phyloP scores from a whole-genome alignment of 2,113 vertebrate genomes.

The Pluvianellus socialis region DNA sequence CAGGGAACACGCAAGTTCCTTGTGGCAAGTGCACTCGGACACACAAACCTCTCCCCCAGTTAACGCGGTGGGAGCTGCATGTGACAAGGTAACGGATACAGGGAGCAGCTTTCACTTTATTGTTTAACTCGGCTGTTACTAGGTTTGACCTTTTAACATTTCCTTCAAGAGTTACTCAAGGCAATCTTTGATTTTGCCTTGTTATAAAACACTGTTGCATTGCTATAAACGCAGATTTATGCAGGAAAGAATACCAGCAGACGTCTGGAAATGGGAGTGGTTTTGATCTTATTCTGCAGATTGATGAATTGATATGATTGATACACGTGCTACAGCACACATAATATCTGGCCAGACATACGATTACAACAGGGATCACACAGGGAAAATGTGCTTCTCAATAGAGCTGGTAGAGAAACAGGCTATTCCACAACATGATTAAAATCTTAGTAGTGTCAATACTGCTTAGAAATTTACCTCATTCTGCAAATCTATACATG shows the following conservation, averaged over 20 bases:
- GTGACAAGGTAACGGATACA: slow-evolving; percentile 2
- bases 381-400: not conserved
- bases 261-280: not conserved
- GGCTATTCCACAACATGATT: not conserved
- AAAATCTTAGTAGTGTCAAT: not conserved
- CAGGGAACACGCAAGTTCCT: not conserved
- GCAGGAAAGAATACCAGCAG: not conserved
- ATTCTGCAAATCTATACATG: not conserved
- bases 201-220: not conserved
- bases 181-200: slow-evolving; percentile 4
- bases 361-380: fast-evolving
- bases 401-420: not conserved
- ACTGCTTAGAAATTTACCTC: not conserved
- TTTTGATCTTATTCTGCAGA: not conserved
- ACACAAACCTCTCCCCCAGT: slow-evolving; percentile 8
- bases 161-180: not conserved
- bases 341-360: not conserved
- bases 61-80: not conserved
- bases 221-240: not conserved
- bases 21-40: not conserved
- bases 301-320: not conserved
- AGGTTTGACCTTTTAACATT: slow-evolving; percentile 48
- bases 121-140: slow-evolving; percentile 49
- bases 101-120: slow-evolving; percentile 17
- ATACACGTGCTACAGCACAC: not conserved